Percentiles rank a stretch among this genome's conserved stretches.
Conservation (phyloP, 2,113 vertebrate species). For the Tragelaphus scriptus region DNA sequence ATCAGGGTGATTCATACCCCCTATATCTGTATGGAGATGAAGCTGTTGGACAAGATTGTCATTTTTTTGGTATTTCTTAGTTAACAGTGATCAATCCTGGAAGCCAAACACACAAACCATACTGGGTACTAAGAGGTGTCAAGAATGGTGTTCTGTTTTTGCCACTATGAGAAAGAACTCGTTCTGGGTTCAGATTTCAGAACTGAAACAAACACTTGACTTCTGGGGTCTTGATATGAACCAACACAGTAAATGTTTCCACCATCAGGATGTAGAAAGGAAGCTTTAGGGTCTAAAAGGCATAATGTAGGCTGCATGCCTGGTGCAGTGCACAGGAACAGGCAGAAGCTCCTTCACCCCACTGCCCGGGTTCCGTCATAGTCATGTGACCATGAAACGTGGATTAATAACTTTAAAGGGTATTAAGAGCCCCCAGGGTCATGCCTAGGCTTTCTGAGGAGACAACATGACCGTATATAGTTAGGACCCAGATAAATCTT, state of each 20-base stretch:
- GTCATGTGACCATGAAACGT: neutral
- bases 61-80: neutral
- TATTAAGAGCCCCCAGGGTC: neutral
- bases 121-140: neutral
- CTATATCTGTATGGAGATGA: neutral
- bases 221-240: neutral
- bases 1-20: neutral
- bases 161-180: neutral
- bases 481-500: neutral
- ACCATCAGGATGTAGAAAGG: neutral
- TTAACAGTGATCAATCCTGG: neutral
- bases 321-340: neutral
- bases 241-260: neutral
- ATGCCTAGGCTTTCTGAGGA: neutral
- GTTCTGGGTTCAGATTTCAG: neutral
- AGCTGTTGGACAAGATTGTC: neutral
- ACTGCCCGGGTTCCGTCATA: neutral
- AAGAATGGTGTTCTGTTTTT: neutral
- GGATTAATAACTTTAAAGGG: constrained; percentile 20
- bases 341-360: neutral
- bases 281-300: neutral
- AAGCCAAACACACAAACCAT: neutral
- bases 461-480: neutral
- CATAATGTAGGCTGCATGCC: accelerated
- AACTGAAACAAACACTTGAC: neutral